Base-by-base conservation (phyloP, 1,140 invertebrate genomes). In the Cherax destructor region DNA sequence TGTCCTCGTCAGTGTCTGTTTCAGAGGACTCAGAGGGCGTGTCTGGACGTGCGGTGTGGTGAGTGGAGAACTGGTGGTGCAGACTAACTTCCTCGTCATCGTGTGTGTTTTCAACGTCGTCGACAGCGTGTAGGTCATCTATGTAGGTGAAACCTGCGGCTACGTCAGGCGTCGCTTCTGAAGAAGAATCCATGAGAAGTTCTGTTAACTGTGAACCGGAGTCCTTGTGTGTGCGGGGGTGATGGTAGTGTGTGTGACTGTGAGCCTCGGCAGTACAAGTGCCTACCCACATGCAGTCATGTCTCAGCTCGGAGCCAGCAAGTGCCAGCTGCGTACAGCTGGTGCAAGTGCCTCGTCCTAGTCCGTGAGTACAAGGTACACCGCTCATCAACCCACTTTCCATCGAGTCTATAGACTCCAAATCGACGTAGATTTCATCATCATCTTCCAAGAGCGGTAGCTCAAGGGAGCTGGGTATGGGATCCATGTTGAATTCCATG, bases 221-320 rank as follows among this genome's bases (percentile, higher is more conserved):
- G 30, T 78, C 88, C 52, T 69, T 92, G 78, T 85, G 92, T 69
- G 76, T 92, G 92, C 56, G 77, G 24, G 61, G 61, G 59, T 24
- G 59, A 11, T 49, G 47, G 59, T 86, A 16, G 18, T 77, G 72
- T 91, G 90, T n/a, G 56, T 86, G 50, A 11, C 7, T 56, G 81
- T 83, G 93, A 6, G 93, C 93, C 77, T 93, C 93, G 21, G 88
- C 88, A 10, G 88, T 88, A 93, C 96, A 96, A 21, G 95, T 94
- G 0, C 96, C 96, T 0, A 96, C 95, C 96, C 96, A 97, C 96
- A 96, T 96, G 93, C 96, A 96, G 93, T 96, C 96, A 94, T 96
- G 95, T 24, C 95, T 93, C 9, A 96, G 94, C 93, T 95, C 94
- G 0, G 93, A 93, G 3, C 91, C 94, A 86, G 91, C 89, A 6